Evolutionary conservation across 2,888 invertebrate genomes (phyloP), one percentile per base, ranked within the genome.

Genomic region (Mimumesa dahlbomi): DNA sequence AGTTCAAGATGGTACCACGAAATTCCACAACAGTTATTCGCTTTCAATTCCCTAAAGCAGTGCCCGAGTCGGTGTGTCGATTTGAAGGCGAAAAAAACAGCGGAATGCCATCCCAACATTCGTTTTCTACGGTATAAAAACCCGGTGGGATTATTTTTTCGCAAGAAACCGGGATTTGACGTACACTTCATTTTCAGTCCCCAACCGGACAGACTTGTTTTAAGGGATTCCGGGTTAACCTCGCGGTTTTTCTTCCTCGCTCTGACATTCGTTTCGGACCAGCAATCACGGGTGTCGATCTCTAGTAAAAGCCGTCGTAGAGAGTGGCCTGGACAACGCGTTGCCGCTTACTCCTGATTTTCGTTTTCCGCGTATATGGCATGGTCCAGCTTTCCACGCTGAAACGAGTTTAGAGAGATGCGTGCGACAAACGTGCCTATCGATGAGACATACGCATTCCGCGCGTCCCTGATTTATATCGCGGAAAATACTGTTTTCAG

Each of bases 101-200:
- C n/a, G n/a, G n/a, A 7, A 13, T 13, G n/a, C 29, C n/a, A 25
- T 31, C 43, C 49, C 40, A 14, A 42, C 45, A 52, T 61, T 68
- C 59, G 40, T 70, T 68, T 67, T 70, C 68, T 70, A 70, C 61
- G 61, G 31, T n/a, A 67, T 31, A 69, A 59, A 48, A 66, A 69
- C 5, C n/a, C 36, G 2, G 18, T n/a, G 42, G 18, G n/a, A 9
- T 9, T 13, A 25, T 46, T 21, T 22, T 22, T 31, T 14, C 45
- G 31, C 48, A 38, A 57, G 57, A 54, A 59, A 43, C 13, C 9
- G 25, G 29, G 56, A 56, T 50, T 52, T 50, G 42, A 54, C 43
- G 25, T 25, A 1, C 22, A 48, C 14, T 59, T 71, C 57, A 58
- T 63, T 72, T 64, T 70, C 64, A 63, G 49, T 6, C 40, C 16